Conservation (phyloP, 2,113 vertebrate species). For the Atrichornis clamosus region DNA sequence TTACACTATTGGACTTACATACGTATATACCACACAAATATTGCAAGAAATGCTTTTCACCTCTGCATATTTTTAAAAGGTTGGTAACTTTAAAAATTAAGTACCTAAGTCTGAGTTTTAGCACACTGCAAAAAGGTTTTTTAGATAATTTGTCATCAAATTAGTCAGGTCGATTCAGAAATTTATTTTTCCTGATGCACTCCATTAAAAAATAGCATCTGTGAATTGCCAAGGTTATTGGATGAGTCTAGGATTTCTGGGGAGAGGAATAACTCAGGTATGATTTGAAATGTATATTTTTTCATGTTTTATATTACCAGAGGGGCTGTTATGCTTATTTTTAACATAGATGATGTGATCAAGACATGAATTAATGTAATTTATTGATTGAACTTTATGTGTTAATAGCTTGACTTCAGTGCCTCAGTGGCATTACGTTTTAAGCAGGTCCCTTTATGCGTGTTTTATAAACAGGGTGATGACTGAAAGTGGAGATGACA, state of each 20-base stretch:
- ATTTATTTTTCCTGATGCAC: not conserved
- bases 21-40: not conserved
- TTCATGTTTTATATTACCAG: not conserved
- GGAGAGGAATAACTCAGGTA: not conserved
- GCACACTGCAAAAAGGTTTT: not conserved
- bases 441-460: not conserved
- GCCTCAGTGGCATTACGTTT: not conserved
- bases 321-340: not conserved
- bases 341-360: not conserved
- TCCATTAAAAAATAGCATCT: not conserved
- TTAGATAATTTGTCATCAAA: slow-evolving; percentile 3
- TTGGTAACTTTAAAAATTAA: not conserved
- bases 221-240: not conserved
- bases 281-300: not conserved
- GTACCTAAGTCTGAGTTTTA: not conserved
- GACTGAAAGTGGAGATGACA: slow-evolving; percentile 36
- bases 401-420: not conserved
- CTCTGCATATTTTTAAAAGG: not conserved
- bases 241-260: not conserved
- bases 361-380: slow-evolving; percentile 32
- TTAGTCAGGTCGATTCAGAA: not conserved
- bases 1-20: not conserved
- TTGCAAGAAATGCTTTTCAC: not conserved
- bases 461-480: slow-evolving; percentile 35
- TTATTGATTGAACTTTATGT: slow-evolving; percentile 19